Conservation (phyloP, 2,113 vertebrate genomes). For the Monarcha castaneiventris region DNA sequence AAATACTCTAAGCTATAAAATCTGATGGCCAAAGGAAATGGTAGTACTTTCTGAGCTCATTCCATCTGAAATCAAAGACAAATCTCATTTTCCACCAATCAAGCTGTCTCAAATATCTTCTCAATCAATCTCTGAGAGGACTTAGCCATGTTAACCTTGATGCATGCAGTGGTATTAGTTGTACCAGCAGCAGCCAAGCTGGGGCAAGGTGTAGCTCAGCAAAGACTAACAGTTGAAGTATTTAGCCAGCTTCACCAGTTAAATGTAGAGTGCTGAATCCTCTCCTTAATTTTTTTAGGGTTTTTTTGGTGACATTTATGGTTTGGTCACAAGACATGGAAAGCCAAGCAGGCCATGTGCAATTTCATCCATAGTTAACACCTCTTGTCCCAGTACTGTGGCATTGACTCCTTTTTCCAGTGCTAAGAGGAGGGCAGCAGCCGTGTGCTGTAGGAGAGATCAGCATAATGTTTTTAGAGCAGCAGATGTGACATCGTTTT, state of each 20-base stretch:
- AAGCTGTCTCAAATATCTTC: background rate
- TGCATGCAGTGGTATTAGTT: background rate
- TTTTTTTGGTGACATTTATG: background rate
- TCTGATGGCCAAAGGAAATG: background rate
- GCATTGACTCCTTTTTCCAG: background rate
- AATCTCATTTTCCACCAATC: background rate
- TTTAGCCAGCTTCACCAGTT: background rate
- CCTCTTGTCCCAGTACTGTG: background rate
- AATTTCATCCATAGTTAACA: background rate
- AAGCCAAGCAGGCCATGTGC: background rate
- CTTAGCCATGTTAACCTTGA: background rate
- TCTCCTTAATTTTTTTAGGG: background rate
- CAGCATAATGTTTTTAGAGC: conserved; percentile 54
- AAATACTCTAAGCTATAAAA: background rate
- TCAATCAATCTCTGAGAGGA: background rate
- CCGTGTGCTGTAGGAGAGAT: background rate
- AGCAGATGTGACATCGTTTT: conserved; percentile 63
- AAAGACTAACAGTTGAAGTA: background rate
- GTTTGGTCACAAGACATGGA: background rate
- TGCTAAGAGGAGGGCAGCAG: background rate
- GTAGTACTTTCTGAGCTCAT: background rate
- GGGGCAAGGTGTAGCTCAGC: background rate
- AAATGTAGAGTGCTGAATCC: background rate
- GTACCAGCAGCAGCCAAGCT: background rate
- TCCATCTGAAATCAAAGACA: background rate